Percentiles rank a stretch among this genome's conserved stretches.
Evolutionary conservation across 2,797 vertebrate genomes (phyloP).

Genomic region (Choloepus didactylus): DNA sequence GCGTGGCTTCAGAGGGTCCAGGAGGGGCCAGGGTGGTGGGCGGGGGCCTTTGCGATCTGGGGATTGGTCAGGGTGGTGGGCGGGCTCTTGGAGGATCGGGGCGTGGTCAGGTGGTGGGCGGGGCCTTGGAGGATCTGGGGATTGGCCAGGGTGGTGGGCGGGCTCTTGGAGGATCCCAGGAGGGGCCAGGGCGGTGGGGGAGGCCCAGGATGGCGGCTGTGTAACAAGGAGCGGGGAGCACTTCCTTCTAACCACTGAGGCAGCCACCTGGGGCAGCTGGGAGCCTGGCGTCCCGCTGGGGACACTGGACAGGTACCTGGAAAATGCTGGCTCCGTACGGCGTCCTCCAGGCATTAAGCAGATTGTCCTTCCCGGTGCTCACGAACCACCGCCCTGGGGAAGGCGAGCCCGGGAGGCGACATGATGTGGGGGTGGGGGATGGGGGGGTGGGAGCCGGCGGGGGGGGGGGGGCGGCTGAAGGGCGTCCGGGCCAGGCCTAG

Average conservation of each 20-base stretch:
- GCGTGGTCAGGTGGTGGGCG: no score
- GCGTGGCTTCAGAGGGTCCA: no score
- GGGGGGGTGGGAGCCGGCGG: neutral
- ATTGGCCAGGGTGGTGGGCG: neutral
- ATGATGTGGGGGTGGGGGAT: accelerated
- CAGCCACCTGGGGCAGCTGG: neutral
- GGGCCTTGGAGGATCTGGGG: no score
- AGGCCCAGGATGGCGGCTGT: neutral
- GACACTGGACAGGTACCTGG: slow-evolving; percentile 88
- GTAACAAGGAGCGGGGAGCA: no score
- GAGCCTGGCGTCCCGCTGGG: neutral
- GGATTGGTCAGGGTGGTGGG: no score
- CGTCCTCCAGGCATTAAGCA: slow-evolving; percentile 93
- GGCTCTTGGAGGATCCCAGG: neutral
- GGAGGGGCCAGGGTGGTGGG: no score
- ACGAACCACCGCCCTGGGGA: slow-evolving; percentile 94
- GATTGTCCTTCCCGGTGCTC: slow-evolving; percentile 95
- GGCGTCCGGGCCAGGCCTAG: neutral
- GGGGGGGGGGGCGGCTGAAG: neutral
- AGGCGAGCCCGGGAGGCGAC: accelerated
- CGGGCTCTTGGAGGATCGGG: no score
- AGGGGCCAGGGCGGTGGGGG: neutral
- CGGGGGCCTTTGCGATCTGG: no score
- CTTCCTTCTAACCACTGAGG: neutral
- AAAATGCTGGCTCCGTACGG: slow-evolving; percentile 95